Base-by-base conservation (phyloP, 1,140 invertebrate species). In the Mamestra configurata region DNA sequence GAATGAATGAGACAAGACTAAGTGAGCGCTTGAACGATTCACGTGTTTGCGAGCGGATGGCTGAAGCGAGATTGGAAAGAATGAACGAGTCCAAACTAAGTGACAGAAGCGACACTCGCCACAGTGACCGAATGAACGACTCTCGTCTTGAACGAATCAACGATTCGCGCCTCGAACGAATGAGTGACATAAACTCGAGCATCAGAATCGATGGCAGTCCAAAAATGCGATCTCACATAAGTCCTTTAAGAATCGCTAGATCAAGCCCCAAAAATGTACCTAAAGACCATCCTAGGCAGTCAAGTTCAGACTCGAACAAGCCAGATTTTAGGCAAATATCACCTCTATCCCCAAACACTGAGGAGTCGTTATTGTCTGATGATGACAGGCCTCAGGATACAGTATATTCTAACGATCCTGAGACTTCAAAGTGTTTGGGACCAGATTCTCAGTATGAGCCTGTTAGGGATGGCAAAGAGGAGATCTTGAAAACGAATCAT, bases 391-490 rank as follows among this genome's bases (percentile, higher is more conserved):
- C 86, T 13, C 84, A 84, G 51, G 92, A 91, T 43, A 88, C 85
- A 53, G 89, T 93, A 4, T 94, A 94, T 37, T 91, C 90, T 0
- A 93, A 94, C 31, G 90, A 92, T 22, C 86, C 89, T 6, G 92
- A 93, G 53, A 83, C 84, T 24, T 90, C 92, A 0, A 93, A 93
- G 31, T 95, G 94, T 57, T 73, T 95, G 0, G 94, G 88, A 0
- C 94, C 94, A 0, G 94, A 95, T 61, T 90, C 93, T 8, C 92
- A 95, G 68, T 95, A 95, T 72, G 95, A 95, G 46, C 89, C 91
- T 0, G 90, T 93, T 0, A 82, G 90, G 20, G 94, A 94, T 0
- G 84, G 83, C 2, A 93, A 93, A 57, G 89, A 90, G 18, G 93
- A 93, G 0, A 87, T 90, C 20, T 76, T 93, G 18, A 92, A 93